Conservation (phyloP, 2,113 vertebrate species). For the Synchiropus splendidus region DNA sequence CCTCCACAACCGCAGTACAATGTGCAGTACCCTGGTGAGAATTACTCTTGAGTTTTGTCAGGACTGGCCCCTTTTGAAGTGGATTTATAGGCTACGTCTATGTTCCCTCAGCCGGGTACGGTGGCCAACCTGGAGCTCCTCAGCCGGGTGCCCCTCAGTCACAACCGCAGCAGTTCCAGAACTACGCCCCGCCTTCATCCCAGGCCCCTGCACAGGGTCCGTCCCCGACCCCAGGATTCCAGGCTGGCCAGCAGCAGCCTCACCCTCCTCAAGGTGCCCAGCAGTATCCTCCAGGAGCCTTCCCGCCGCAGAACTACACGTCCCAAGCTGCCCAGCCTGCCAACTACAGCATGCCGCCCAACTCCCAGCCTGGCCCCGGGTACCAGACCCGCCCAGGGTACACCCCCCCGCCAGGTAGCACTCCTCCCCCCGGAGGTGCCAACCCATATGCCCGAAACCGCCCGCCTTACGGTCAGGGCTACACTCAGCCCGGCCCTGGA, state of each 20-base stretch:
- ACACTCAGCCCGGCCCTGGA: slow-evolving; percentile 89
- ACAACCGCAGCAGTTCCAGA: slow-evolving; percentile 87
- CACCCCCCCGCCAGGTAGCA: slow-evolving; percentile 79
- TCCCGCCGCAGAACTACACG: slow-evolving; percentile 84
- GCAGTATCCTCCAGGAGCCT: slow-evolving; percentile 80
- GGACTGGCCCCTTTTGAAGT: background rate
- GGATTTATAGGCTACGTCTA: slow-evolving; percentile 1
- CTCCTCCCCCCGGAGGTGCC: slow-evolving; percentile 77
- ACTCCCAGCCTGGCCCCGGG: slow-evolving; percentile 69
- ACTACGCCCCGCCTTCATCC: slow-evolving; percentile 77
- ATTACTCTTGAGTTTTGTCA: background rate
- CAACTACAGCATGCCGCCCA: slow-evolving; percentile 78
- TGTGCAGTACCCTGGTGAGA: slow-evolving; percentile 93
- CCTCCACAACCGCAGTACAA: slow-evolving; percentile 83
- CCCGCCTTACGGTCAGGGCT: slow-evolving; percentile 84
- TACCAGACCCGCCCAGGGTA: slow-evolving; percentile 84
- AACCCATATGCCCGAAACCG: slow-evolving; percentile 93
- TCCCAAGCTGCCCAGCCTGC: slow-evolving; percentile 81
- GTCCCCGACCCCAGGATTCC: slow-evolving; percentile 67
- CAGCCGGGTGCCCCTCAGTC: slow-evolving; percentile 75
- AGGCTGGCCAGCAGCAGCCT: slow-evolving; percentile 63
- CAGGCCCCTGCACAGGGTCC: slow-evolving; percentile 71
- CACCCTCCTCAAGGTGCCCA: slow-evolving; percentile 75
- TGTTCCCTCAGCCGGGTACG: slow-evolving; percentile 73
- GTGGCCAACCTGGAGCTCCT: slow-evolving; percentile 74